Base-by-base conservation (phyloP, 2,888 invertebrate species). In the Dasysyrphus tricinctus region DNA sequence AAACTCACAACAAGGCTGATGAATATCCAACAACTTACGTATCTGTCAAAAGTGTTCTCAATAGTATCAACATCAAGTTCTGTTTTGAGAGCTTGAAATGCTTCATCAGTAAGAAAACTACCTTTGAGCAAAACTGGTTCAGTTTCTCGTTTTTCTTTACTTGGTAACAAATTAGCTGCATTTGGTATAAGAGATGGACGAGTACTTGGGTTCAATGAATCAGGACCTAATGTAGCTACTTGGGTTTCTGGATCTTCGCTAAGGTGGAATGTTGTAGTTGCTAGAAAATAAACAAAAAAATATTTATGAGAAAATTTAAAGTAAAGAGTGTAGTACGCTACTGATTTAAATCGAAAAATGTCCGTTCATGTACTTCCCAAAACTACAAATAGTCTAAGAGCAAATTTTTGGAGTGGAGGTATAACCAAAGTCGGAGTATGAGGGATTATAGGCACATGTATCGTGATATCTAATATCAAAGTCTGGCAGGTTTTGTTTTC, bases 241-340 rank as follows among this genome's bases (percentile, higher is more conserved):
- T 96, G 95, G 3, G 96, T 96, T 92, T 96, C 96, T 0, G 96
- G 96, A 90, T 96, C 96, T 87, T 95, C 90, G 56, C 91, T 92
- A 69, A 89, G 91, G 89, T 88, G 91, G 59, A 92, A 92, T 5
- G 91, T 91, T 3, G 91, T 89, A 5, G 90, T 90, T 4, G 89
- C 90, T 90, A 1, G 32, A 37, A 47, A 12, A 39, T 7, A 14
- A 39, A 39, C n/a, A n/a, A n/a, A 42, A 1, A 42, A 42, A 42
- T 39, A 8, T 61, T 42, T 0, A 34, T 34, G 1, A 42, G 6
- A 29, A 19, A 34, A 12, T 39, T 39, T 39, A 44, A 42, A 3
- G 9, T 5, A 32, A 32, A 7, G n/a, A n/a, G 7, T 6, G 32
- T 32, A 32, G 5, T 7, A 24, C 24, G 24, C 24, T 24, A 24